Evolutionary conservation across 1,140 invertebrate genomes (phyloP).

Genomic region (Drosophila insularis): DNA sequence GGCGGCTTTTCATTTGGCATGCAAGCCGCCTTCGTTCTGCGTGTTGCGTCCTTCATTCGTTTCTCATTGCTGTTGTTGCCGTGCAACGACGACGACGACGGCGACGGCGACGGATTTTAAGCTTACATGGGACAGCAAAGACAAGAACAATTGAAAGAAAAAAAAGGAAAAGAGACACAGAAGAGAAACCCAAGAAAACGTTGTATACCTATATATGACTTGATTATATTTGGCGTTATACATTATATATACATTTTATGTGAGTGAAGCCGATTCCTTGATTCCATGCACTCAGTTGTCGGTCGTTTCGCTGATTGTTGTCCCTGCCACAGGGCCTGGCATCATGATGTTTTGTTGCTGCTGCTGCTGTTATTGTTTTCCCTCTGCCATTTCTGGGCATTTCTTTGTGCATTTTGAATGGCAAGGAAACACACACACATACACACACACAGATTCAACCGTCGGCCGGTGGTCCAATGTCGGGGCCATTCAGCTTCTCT

Average conservation of each 20-base stretch:
- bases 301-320: conserved; percentile 15
- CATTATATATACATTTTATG: conserved; percentile 57
- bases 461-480: not conserved
- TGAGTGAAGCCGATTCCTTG: conserved; percentile 3
- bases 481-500: conserved; percentile 12
- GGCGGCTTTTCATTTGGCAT: conserved; percentile 38
- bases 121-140: conserved; percentile 26
- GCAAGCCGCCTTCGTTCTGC: conserved; percentile 11
- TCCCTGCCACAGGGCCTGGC: not conserved
- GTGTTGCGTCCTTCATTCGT: not conserved
- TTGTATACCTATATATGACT: conserved; percentile 40
- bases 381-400: conserved; percentile 11
- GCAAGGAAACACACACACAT: not conserved
- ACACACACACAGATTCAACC: not conserved
- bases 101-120: conserved; percentile 42
- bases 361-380: conserved; percentile 43
- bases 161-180: not conserved
- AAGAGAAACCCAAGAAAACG: not conserved
- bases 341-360: conserved; percentile 8
- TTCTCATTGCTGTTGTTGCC: conserved; percentile 39
- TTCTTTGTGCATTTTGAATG: conserved; percentile 62
- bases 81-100: conserved; percentile 23
- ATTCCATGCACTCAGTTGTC: conserved; percentile 36
- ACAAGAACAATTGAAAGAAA: not conserved
- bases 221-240: conserved; percentile 73